Percentiles rank a stretch among this genome's conserved stretches.
Conservation (phyloP, 2,888 invertebrate species). For the Torymus tubicola region DNA sequence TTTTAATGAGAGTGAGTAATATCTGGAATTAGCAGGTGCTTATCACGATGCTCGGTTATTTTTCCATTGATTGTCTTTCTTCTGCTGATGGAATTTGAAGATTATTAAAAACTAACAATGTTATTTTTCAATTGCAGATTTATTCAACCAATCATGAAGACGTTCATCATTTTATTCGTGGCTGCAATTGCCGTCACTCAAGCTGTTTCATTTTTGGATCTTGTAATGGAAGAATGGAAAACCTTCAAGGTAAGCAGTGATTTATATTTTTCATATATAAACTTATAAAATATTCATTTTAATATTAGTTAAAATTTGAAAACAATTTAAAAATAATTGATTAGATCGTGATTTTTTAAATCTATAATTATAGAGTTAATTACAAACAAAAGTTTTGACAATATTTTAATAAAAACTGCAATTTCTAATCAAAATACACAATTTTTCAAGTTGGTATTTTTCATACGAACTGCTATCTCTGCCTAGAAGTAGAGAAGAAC, state of each 20-base stretch:
- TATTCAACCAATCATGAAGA: conserved; percentile 68
- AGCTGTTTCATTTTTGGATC: conserved; percentile 85
- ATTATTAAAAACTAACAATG: no score
- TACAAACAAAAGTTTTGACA: no score
- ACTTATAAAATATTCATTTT: conserved; percentile 1
- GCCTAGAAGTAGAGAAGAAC: background rate
- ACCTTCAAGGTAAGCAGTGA: conserved; percentile 82
- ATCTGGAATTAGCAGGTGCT: conserved; percentile 4
- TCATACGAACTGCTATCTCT: background rate
- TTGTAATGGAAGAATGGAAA: conserved; percentile 87
- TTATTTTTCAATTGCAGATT: no score
- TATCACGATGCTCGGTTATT: background rate
- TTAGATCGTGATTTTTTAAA: no score
- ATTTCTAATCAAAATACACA: no score
- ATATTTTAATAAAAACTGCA: no score
- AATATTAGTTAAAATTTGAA: background rate
- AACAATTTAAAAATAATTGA: no score
- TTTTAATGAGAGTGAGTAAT: conserved; percentile 36
- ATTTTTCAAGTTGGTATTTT: no score
- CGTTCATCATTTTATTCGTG: conserved; percentile 75
- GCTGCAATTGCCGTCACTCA: conserved; percentile 79
- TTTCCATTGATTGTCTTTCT: background rate
- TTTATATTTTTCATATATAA: background rate
- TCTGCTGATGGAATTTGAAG: no score
- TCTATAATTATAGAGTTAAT: no score